Evolutionary conservation across 2,797 vertebrate genomes (phyloP).

Genomic region (Phylloscopus collybita): DNA sequence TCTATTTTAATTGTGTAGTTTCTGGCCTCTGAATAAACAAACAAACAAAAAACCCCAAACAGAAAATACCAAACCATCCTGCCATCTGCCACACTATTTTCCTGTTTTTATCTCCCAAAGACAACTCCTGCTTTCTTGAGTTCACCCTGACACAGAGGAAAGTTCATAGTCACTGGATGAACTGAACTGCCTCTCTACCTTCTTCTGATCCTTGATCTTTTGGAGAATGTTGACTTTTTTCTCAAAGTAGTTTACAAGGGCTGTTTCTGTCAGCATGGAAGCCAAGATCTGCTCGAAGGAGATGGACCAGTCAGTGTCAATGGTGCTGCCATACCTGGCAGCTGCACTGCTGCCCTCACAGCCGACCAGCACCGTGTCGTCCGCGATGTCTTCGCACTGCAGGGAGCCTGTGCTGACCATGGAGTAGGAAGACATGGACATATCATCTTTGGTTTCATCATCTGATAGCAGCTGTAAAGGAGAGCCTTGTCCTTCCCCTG

Average conservation of each 20-base stretch:
- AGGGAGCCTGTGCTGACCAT: constrained; percentile 90
- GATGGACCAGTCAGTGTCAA: constrained; percentile 93
- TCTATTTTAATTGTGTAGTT: constrained; percentile 52
- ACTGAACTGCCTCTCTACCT: constrained; percentile 90
- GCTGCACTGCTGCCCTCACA: constrained; percentile 71
- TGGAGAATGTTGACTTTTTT: constrained; percentile 85
- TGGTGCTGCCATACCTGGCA: constrained; percentile 78
- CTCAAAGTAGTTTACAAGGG: constrained; percentile 96
- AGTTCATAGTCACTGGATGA: constrained; percentile 90
- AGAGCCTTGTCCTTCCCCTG: constrained; percentile 78
- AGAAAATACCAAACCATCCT: constrained; percentile 36
- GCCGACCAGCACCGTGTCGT: constrained; percentile 88
- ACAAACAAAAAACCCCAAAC: neutral
- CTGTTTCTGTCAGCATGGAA: constrained; percentile 91
- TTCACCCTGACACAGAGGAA: constrained; percentile 80
- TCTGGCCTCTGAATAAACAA: constrained; percentile 37
- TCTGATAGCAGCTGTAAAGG: constrained; percentile 79
- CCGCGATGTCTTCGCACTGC: constrained; percentile 90
- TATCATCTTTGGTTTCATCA: constrained; percentile 91
- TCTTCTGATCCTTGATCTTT: constrained; percentile 89
- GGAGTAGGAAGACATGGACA: constrained; percentile 92
- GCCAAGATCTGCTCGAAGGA: constrained; percentile 96
- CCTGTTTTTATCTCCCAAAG: constrained; percentile 28
- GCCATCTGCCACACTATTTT: constrained; percentile 42
- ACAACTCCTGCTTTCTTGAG: neutral